Evolutionary conservation across 2,113 vertebrate genomes (phyloP).

Genomic region (Neogale vison): DNA sequence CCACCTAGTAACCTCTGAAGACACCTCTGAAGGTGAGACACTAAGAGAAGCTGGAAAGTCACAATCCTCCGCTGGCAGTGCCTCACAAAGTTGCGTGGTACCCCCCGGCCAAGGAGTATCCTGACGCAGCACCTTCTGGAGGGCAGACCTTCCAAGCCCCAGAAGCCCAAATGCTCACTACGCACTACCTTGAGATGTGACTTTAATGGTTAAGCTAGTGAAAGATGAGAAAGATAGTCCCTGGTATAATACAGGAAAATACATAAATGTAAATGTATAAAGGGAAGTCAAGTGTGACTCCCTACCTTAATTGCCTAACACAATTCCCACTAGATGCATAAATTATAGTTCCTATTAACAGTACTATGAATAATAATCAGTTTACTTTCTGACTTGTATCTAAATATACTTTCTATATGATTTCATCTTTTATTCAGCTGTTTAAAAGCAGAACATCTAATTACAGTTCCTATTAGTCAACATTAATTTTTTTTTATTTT

Average conservation of each 20-base stretch:
- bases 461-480: conserved; percentile 89
- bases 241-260: conserved; percentile 75
- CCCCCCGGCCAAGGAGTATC: neutral
- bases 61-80: accelerated
- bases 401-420: conserved; percentile 91
- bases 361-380: conserved; percentile 89
- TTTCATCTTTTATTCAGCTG: conserved; percentile 91
- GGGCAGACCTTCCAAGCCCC: conserved; percentile 35
- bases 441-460: conserved; percentile 90
- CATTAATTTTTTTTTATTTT: conserved; percentile 82
- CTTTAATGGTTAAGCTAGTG: conserved; percentile 58
- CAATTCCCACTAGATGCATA: conserved; percentile 88
- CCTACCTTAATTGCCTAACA: conserved; percentile 86
- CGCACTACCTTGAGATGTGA: conserved; percentile 6
- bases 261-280: conserved; percentile 81
- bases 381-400: conserved; percentile 89
- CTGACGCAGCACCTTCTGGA: conserved; percentile 44
- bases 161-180: conserved; percentile 20
- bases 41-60: neutral
- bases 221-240: conserved; percentile 70
- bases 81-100: neutral
- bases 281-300: conserved; percentile 85
- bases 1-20: neutral
- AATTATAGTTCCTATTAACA: conserved; percentile 87
- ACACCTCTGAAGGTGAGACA: neutral